Conservation (phyloP, 1,140 invertebrate species). For the Euglossa dilemma region DNA sequence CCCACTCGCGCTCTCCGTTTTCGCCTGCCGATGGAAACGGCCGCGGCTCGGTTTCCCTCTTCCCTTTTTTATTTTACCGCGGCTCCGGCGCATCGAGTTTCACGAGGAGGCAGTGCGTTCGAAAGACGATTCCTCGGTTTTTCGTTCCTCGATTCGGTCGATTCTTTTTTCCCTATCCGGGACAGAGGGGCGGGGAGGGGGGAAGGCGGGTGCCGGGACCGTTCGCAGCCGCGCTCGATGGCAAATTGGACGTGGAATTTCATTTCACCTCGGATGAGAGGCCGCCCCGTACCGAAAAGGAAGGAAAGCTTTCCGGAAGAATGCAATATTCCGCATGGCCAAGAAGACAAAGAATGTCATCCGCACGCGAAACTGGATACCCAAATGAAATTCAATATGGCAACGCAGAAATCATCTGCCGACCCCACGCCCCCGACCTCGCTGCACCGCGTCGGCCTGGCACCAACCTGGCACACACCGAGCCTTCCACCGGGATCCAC, state of each 20-base stretch:
- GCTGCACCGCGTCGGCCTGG: neutral
- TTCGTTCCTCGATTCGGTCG: neutral
- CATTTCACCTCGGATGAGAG: constrained; percentile 69
- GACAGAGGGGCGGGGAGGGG: neutral
- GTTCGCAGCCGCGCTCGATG: constrained; percentile 58
- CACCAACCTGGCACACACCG: neutral
- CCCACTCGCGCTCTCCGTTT: constrained; percentile 29
- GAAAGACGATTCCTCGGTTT: constrained; percentile 18
- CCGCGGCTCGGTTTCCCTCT: constrained; percentile 19
- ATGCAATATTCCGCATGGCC: constrained; percentile 66
- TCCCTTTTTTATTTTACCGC: constrained; percentile 50
- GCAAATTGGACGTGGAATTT: constrained; percentile 73
- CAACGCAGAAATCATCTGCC: constrained; percentile 62
- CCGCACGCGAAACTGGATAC: constrained; percentile 69
- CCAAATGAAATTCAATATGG: constrained; percentile 71
- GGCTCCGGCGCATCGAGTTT: constrained; percentile 50
- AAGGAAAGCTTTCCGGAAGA: constrained; percentile 69
- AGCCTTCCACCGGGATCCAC: neutral
- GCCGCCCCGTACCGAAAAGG: constrained; percentile 48
- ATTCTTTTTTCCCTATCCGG: constrained; percentile 38
- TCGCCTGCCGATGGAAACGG: constrained; percentile 35
- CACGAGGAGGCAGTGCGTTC: constrained; percentile 5
- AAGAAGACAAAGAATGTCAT: constrained; percentile 71
- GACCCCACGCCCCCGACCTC: neutral
- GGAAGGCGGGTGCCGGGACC: neutral